Evolutionary conservation across 1,140 invertebrate genomes (phyloP), one percentile per base, ranked within the genome.

Genomic region (Zaprionus kolodkinae): DNA sequence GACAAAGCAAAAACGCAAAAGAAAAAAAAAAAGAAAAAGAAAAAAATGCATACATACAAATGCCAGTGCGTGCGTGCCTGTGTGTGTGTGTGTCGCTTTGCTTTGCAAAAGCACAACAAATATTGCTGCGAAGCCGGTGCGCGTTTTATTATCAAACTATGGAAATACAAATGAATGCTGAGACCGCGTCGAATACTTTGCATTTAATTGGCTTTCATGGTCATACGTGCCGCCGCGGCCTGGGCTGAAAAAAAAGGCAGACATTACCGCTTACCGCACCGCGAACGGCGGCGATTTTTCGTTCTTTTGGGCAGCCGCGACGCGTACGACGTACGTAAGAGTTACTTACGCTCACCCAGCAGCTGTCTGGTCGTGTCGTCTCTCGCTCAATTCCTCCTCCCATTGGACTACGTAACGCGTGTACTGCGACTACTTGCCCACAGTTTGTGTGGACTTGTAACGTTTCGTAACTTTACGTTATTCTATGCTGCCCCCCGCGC

Each of bases 1-100:
- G 84, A 88, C 84, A 83, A 80, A 72, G 84, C 84, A 88, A 80
- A 78, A 66, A 55, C n/a, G 62, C 12, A 73, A 73, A 72, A 65
- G 64, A 57, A 27, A 57, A 67, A 63, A 72, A 50, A 48, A 63
- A n/a, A n/a, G n/a, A 72, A 65, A 67, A 57, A 27, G 52, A 67
- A 63, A 72, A 36, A 70, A 52, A 70, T 71, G 57, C 67, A 59
- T 64, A 57, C 52, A 62, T 63, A 52, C 6, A 35, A 25, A 71
- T 52, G 66, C 71, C 59, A 64, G 63, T 67, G 60, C 59, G 75
- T 75, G 61, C 64, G 70, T 72, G 67, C 60, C 12, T 64, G 61
- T 81, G 45, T 82, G 72, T 56, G 48, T 56, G 48, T 72, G 63
- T 54, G 71, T 63, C 21, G 60, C 36, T 72, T 38, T 74, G 57